A percentile compares a stretch with the other conserved stretches of the same genome.
These are phyloP conservation scores for Dermatemys mawii DNA, from an alignment of 2,113 vertebrate species.

Conservation along the genomic window DNA sequence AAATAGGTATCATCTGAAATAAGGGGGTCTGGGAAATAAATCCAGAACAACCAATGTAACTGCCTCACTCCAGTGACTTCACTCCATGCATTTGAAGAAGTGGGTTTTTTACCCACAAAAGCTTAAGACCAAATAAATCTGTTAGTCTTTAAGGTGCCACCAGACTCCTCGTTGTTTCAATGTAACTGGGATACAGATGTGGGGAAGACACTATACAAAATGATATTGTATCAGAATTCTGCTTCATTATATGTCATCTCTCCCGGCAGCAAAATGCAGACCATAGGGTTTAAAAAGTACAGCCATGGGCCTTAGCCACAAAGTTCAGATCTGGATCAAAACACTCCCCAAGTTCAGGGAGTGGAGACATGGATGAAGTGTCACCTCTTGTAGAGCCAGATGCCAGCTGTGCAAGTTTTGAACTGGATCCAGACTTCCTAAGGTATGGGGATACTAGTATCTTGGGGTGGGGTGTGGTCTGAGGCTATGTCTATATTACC, in stretches of 20 bases:
- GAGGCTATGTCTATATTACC: no score
- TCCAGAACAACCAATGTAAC: not conserved
- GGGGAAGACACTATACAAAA: not conserved
- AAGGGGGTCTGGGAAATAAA: not conserved
- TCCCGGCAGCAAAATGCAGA: not conserved
- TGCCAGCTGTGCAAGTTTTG: not conserved
- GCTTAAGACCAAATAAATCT: no score
- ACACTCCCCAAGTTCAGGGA: not conserved
- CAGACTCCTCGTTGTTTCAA: no score
- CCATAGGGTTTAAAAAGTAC: not conserved
- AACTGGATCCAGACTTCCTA: not conserved
- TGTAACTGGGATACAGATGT: not conserved
- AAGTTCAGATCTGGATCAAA: not conserved
- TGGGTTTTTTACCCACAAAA: no score
- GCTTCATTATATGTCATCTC: not conserved
- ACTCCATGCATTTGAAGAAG: no score
- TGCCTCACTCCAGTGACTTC: no score
- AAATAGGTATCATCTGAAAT: not conserved
- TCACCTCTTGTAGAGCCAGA: not conserved
- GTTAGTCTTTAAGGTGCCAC: no score
- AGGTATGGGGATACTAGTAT: not conserved
- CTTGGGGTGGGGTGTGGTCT: not conserved
- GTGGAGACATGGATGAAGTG: not conserved
- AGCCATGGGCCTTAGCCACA: not conserved
- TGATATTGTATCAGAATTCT: not conserved